Base-by-base conservation (phyloP, 2,888 invertebrate genomes). In the Digitonthophagus gazella region DNA sequence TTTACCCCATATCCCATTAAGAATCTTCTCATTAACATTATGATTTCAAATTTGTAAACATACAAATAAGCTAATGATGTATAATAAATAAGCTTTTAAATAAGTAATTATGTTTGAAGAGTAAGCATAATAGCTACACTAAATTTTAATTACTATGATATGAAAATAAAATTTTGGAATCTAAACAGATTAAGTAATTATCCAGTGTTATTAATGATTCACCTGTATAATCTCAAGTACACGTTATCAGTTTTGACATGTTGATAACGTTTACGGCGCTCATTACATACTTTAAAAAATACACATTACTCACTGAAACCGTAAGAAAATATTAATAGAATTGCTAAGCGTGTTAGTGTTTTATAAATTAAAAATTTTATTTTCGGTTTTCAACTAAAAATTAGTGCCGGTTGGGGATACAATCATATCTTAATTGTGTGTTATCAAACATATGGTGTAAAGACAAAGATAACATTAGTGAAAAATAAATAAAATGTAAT, bases 211-310 rank as follows among this genome's bases (percentile, higher is more conserved):
- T 19, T 57, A 15, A 20, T 61, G 61, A 61, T 18, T 61, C 61
- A 61, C 61, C 61, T 61, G 18, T 8, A 19, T 61, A 19, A 61
- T 61, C 61, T 61, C 61, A 18, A 61, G 61, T 61, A 61, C 20
- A 61, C 6, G 19, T 61, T 61, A 61, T 61, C 61, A 61, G 61
- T 61, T 61, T 61, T 61, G 19, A 61, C 61, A 18, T 61, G 61
- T 61, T 18, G 61, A 61, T 61, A 61, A 19, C 15, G 16, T 18
- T 18, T 61, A 61, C 18, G 19, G 16, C 18, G 18, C 18, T 44
- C 28, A 61, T n/a, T 20, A 18, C 58, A 58, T 58, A 58, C 16
- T 58, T 15, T 14, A 58, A 58, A 58, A 61, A 19, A 44, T 44
- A 44, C 8, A 44, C 28, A 44, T 44, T 44, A 11, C 11, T 44